Evolutionary conservation across 2,888 invertebrate species (phyloP).

Genomic region (Trichogramma dendrolimi): DNA sequence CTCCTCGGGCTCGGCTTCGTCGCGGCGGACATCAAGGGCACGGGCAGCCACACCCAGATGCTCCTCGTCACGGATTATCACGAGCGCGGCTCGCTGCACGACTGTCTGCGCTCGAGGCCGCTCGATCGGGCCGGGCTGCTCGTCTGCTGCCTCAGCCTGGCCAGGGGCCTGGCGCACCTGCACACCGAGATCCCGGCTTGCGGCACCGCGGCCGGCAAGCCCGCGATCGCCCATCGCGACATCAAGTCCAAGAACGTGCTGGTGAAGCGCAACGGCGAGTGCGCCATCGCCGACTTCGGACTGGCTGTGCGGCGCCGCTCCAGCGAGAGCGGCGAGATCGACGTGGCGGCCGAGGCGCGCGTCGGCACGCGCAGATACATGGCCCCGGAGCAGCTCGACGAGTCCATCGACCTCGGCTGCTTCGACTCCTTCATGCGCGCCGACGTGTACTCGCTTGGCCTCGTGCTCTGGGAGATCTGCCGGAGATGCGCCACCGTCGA

Average conservation of each 20-base stretch:
- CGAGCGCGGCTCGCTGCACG: constrained; percentile 85
- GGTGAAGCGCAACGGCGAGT: constrained; percentile 81
- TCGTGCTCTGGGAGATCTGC: constrained; percentile 91
- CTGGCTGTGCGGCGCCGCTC: constrained; percentile 67
- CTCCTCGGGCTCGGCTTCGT: constrained; percentile 86
- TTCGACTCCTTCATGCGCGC: constrained; percentile 85
- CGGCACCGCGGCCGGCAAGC: constrained; percentile 82
- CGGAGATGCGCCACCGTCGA: constrained; percentile 65
- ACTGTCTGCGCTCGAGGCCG: constrained; percentile 75
- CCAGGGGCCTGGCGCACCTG: constrained; percentile 85
- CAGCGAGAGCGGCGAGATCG: constrained; percentile 62
- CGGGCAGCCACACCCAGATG: constrained; percentile 80
- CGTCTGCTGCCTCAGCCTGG: constrained; percentile 75
- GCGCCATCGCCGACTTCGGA: constrained; percentile 93
- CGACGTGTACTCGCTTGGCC: constrained; percentile 86
- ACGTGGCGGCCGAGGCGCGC: constrained; percentile 70
- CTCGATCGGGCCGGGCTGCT: constrained; percentile 77
- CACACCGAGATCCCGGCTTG: constrained; percentile 77
- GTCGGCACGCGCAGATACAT: constrained; percentile 94
- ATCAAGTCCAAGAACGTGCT: constrained; percentile 94
- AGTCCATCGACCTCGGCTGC: constrained; percentile 75
- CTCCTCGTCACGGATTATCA: constrained; percentile 94
- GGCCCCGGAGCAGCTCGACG: constrained; percentile 91
- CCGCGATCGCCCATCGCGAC: constrained; percentile 93
- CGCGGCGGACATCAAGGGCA: constrained; percentile 85